A percentile compares a stretch with the other conserved stretches of the same genome.
phyloP scores from a whole-genome alignment of 2,797 vertebrate species.

The Dryobates pubescens region DNA sequence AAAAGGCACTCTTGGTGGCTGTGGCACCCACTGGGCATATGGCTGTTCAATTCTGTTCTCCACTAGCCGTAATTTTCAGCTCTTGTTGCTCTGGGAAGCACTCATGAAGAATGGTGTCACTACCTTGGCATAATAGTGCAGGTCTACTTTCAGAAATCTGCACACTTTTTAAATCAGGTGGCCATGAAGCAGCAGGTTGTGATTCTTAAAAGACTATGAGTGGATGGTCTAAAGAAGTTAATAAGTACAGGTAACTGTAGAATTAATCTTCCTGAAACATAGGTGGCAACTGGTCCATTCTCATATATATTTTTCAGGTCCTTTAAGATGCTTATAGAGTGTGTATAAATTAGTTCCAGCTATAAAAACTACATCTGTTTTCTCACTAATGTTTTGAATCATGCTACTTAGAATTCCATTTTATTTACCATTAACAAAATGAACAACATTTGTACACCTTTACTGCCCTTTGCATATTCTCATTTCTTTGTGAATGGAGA shows the following conservation, averaged over 20 bases:
- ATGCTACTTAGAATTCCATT: constrained; percentile 5
- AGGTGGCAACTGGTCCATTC: not conserved
- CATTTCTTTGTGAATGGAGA: not conserved
- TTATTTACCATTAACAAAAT: constrained; percentile 20
- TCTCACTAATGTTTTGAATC: not conserved
- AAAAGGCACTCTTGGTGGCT: not conserved
- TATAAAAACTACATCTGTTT: not conserved
- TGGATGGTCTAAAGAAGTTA: not conserved
- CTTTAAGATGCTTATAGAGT: not conserved
- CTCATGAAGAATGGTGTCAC: not conserved
- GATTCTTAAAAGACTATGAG: not conserved
- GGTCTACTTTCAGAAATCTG: not conserved
- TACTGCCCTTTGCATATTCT: not conserved
- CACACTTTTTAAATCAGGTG: not conserved
- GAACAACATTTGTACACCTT: not conserved
- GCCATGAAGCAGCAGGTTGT: not conserved
- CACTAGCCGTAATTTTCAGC: not conserved
- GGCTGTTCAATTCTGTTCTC: not conserved
- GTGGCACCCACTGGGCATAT: not conserved
- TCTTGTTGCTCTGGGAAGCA: not conserved
- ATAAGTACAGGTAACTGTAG: not conserved
- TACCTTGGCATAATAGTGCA: not conserved
- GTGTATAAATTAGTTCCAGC: not conserved
- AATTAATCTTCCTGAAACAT: not conserved
- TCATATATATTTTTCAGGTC: not conserved